Conservation (phyloP, 2,113 vertebrate genomes). For the Phoxinus phoxinus region DNA sequence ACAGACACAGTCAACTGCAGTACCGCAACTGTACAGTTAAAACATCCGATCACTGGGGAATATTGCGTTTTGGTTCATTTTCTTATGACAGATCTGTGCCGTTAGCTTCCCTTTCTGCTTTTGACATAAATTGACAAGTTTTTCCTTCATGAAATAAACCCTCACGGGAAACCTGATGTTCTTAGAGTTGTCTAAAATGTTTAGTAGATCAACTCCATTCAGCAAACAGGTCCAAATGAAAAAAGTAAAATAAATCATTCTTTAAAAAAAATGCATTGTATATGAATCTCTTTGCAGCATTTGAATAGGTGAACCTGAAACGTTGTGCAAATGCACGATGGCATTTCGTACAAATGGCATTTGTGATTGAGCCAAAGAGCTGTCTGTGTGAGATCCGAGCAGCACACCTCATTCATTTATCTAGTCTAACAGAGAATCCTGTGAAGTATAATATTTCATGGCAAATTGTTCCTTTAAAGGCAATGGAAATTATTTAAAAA, state of each 20-base stretch:
- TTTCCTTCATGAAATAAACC: constrained; percentile 14
- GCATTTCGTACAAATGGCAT: not conserved
- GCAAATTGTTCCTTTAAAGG: constrained; percentile 19
- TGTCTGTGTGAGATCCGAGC: constrained; percentile 14
- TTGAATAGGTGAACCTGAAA: constrained; percentile 18
- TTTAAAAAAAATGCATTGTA: not conserved
- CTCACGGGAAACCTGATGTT: constrained; percentile 25
- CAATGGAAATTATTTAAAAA: not conserved
- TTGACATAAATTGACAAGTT: constrained; percentile 31
- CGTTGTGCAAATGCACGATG: constrained; percentile 17
- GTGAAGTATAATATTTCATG: constrained; percentile 29
- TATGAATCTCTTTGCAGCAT: not conserved
- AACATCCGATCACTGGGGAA: constrained; percentile 4
- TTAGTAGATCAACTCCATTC: not conserved
- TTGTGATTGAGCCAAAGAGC: constrained; percentile 29
- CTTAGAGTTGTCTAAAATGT: not conserved
- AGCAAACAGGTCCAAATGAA: not conserved
- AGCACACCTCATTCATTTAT: constrained; percentile 14
- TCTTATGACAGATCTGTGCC: constrained; percentile 5
- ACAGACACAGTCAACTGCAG: not conserved
- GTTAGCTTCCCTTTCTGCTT: not conserved
- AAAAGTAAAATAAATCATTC: not conserved
- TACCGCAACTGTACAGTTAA: not conserved
- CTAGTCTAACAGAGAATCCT: constrained; percentile 26
- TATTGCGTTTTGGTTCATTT: constrained; percentile 15